These are phyloP conservation scores for Deroplatys truncata DNA, from an alignment of 2,888 invertebrate genomes.

Conservation along the genomic window DNA sequence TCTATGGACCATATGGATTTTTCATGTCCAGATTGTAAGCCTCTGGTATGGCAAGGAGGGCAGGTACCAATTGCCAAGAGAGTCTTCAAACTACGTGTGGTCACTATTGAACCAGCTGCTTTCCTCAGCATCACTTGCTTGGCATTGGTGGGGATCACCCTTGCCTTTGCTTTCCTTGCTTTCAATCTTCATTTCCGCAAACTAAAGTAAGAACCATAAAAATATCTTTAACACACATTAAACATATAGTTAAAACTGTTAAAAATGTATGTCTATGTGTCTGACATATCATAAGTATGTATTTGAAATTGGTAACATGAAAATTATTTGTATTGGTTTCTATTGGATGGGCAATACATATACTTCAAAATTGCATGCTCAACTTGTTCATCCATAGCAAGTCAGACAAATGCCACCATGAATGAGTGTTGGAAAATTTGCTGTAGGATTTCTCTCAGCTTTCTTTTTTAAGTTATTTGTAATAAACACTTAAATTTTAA, in stretches of 20 bases:
- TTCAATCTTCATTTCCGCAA: constrained; percentile 81
- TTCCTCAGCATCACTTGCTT: constrained; percentile 69
- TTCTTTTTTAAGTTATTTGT: too few relatives aligned
- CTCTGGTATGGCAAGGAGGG: constrained; percentile 69
- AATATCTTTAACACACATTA: not conserved
- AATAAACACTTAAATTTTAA: too few relatives aligned
- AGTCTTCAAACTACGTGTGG: constrained; percentile 68
- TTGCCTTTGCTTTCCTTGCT: constrained; percentile 70
- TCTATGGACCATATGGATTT: constrained; percentile 59
- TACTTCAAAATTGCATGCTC: too few relatives aligned
- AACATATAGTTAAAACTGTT: not conserved
- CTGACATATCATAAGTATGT: not conserved
- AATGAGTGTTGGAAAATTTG: too few relatives aligned
- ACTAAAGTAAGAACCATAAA: constrained; percentile 59
- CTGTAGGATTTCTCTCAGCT: too few relatives aligned
- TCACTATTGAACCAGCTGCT: constrained; percentile 72
- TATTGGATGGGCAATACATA: too few relatives aligned
- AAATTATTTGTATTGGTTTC: too few relatives aligned
- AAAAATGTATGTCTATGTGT: not conserved
- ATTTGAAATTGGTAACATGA: too few relatives aligned
- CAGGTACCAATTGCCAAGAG: constrained; percentile 76
- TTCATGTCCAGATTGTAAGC: constrained; percentile 63
- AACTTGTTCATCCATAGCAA: too few relatives aligned
- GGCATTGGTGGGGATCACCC: constrained; percentile 68
- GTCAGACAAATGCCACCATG: too few relatives aligned